Evolutionary conservation across 2,888 invertebrate species (phyloP), one percentile per base, ranked within the genome.

Genomic region (Seira musarum): DNA sequence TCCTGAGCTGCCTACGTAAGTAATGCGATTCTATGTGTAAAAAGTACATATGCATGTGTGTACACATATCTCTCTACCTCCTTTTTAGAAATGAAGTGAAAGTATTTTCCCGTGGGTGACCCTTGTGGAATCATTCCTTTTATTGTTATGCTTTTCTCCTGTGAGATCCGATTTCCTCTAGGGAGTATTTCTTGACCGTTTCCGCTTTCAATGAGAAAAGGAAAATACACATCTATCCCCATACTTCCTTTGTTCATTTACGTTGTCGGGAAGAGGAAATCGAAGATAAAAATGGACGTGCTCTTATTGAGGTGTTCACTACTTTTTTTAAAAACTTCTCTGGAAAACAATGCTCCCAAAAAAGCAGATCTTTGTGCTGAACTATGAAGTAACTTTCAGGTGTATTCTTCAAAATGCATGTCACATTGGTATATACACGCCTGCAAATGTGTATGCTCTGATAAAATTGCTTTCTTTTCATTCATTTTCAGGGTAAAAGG

Each of bases 401-500:
- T 8, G 8, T 30, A 30, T 30, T 30, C 30, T 40, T 65, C 30
- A 13, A 22, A 15, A 40, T 15, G 19, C 35, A 35, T 63, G 24
- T 35, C 61, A 24, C 46, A 25, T 35, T 67, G 49, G 64, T 67
- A 40, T 64, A n/a, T n/a, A n/a, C n/a, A n/a, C n/a, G n/a, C n/a
- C 49, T 17, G 8, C 40, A 35, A 78, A 66, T 69, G 71, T 67
- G 64, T 79, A 66, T 66, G 35, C 5, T 63, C 15, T 68, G 30
- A 2, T 24, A 85, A 85, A 80, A 66, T 63, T 66, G 84, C 84
- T 83, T 76, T 71, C 79, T 82, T 82, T 15, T 67, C 21, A 65
- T 85, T 80, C 81, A 66, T 85, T 90, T 90, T 77, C 90, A 93
- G 92, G 91, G 91, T 88, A 91, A 91, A 89, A 93, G 93, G 89